These are phyloP conservation scores for Pristis pectinata DNA, from an alignment of 2,797 vertebrate species.

Conservation along the genomic window DNA sequence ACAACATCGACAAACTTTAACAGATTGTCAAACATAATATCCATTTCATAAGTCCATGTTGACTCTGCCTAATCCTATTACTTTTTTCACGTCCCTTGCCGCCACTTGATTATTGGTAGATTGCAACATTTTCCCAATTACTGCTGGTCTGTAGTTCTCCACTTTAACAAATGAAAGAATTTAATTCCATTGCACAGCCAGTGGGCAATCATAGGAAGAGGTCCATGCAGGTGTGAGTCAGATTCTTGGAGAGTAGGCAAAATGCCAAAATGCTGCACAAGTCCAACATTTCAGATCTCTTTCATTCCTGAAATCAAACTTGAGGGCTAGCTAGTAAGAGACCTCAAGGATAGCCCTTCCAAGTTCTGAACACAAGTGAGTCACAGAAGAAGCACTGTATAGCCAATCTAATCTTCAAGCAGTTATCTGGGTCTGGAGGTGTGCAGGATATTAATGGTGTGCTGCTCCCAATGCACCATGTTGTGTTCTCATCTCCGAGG, in stretches of 20 bases:
- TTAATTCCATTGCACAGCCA: too few species aligned
- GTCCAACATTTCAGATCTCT: not conserved
- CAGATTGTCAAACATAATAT: too few species aligned
- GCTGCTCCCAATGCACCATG: not conserved
- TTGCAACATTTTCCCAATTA: too few species aligned
- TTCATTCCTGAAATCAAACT: not conserved
- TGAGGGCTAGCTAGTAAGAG: not conserved
- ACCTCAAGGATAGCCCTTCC: not conserved
- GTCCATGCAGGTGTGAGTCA: too few species aligned
- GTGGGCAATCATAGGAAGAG: too few species aligned
- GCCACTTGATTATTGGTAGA: too few species aligned
- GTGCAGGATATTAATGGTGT: not conserved
- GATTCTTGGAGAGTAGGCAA: not conserved
- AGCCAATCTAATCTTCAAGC: not conserved
- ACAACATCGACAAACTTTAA: too few species aligned
- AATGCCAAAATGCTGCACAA: not conserved
- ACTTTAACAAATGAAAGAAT: too few species aligned
- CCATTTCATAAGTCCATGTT: too few species aligned
- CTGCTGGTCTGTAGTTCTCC: too few species aligned
- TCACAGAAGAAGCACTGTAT: not conserved
- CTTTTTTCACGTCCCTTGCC: too few species aligned
- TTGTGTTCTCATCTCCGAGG: not conserved
- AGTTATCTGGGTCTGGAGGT: not conserved
- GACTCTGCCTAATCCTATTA: too few species aligned
- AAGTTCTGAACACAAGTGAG: not conserved